phyloP scores from a whole-genome alignment of 2,888 invertebrate genomes.

The Tetramorium bicarinatum region DNA sequence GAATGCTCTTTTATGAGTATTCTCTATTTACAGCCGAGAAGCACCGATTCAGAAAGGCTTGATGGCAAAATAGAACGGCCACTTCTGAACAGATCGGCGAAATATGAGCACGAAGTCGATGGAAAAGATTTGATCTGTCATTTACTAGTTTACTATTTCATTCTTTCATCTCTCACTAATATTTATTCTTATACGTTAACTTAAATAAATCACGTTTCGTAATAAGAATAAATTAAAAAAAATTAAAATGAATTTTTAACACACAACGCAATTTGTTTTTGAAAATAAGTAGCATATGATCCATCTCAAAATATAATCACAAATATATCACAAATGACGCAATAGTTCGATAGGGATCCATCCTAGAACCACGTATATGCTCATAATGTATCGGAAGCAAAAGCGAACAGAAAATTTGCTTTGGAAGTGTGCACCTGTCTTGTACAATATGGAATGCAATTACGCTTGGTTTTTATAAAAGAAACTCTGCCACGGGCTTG shows the following conservation, averaged over 20 bases:
- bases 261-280: background rate
- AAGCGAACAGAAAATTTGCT: background rate
- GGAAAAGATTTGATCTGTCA: background rate
- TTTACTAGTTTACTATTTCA: constrained; percentile 7
- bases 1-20: constrained; percentile 60
- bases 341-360: background rate
- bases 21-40: constrained; percentile 69
- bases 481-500: background rate
- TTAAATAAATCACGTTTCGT: background rate
- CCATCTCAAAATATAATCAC: constrained; percentile 18
- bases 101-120: background rate
- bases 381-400: background rate
- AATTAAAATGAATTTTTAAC: background rate
- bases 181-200: background rate
- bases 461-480: constrained; percentile 14
- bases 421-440: background rate
- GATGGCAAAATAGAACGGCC: constrained; percentile 64
- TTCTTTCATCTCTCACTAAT: background rate
- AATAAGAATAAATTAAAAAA: background rate
- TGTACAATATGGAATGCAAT: constrained; percentile 10
- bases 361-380: background rate
- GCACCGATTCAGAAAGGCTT: constrained; percentile 38
- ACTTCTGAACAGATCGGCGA: constrained; percentile 49
- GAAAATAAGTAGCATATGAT: background rate
- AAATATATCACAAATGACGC: background rate